Percentiles rank a stretch among this genome's conserved stretches.
Conservation (phyloP, 2,888 invertebrate genomes). For the Nematopogon swammerdamellus region DNA sequence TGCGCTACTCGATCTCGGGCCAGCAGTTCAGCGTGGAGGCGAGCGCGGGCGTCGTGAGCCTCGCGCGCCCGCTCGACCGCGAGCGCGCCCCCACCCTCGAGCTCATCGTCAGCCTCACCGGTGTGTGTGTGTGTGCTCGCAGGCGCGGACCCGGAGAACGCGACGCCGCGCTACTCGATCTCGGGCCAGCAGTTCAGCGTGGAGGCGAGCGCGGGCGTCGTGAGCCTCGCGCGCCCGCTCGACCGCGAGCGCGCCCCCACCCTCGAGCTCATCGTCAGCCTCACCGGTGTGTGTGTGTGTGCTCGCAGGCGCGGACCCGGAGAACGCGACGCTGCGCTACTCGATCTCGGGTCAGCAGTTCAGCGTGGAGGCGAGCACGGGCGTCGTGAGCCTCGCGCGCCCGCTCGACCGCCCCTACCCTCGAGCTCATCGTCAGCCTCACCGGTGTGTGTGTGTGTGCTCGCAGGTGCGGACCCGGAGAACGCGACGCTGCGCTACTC, state of each 20-base stretch:
- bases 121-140: constrained; percentile 9
- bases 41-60: constrained; percentile 69
- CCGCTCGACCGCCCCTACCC: constrained; percentile 63
- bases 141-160: constrained; percentile 74
- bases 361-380: constrained; percentile 71
- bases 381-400: constrained; percentile 70
- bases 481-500: constrained; percentile 70
- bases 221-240: constrained; percentile 65
- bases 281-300: constrained; percentile 55
- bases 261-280: constrained; percentile 77
- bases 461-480: constrained; percentile 68
- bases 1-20: constrained; percentile 78
- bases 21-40: constrained; percentile 78
- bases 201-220: constrained; percentile 71
- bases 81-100: constrained; percentile 68
- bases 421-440: constrained; percentile 18
- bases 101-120: constrained; percentile 79
- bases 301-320: constrained; percentile 18
- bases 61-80: constrained; percentile 68
- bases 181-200: constrained; percentile 79
- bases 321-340: constrained; percentile 68
- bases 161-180: constrained; percentile 71
- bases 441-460: too few relatives aligned
- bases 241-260: constrained; percentile 69
- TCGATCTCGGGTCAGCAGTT: constrained; percentile 81